Percentiles rank a stretch among this genome's conserved stretches.
Evolutionary conservation across 2,888 invertebrate genomes (phyloP).

Genomic region (Taphrorychus bicolor): DNA sequence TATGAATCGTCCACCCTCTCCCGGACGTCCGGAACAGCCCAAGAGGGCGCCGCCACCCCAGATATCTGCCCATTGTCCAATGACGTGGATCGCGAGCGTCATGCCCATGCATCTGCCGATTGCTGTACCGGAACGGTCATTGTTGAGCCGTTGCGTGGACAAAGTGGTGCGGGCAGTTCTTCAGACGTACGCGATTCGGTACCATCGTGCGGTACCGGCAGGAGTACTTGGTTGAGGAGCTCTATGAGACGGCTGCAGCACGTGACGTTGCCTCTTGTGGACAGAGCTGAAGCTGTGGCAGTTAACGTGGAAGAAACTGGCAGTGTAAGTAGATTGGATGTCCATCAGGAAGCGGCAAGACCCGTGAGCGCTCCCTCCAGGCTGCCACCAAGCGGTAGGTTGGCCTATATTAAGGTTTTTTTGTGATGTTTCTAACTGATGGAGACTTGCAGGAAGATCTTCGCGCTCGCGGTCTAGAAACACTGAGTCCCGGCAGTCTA

Average conservation of each 20-base stretch:
- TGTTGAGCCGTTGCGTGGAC: conserved; percentile 46
- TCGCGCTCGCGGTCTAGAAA: conserved; percentile 50
- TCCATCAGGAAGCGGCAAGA: conserved; percentile 53
- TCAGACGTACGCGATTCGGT: conserved; percentile 25
- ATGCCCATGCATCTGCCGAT: conserved; percentile 52
- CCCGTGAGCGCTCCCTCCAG: conserved; percentile 58
- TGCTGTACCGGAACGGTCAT: conserved; percentile 55
- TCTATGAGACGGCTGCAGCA: conserved; percentile 66
- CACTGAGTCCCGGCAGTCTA: conserved; percentile 50
- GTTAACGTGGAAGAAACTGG: not conserved
- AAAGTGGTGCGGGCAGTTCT: conserved; percentile 43
- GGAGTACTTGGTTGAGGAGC: conserved; percentile 61
- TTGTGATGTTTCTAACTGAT: no score
- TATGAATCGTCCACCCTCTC: conserved; percentile 44
- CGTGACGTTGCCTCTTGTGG: conserved; percentile 58
- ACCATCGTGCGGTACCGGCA: conserved; percentile 7
- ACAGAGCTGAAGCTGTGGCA: conserved; percentile 8
- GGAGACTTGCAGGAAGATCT: conserved; percentile 41
- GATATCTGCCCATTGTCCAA: conserved; percentile 13
- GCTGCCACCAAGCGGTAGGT: conserved; percentile 39
- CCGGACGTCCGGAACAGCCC: conserved; percentile 48
- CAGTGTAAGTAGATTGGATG: conserved; percentile 54
- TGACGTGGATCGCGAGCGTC: conserved; percentile 44
- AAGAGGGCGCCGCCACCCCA: conserved; percentile 11
- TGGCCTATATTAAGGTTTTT: no score